Percentiles rank a stretch among this genome's conserved stretches.
phyloP scores from a whole-genome alignment of 2,888 invertebrate species.

The Coenonympha arcania region DNA sequence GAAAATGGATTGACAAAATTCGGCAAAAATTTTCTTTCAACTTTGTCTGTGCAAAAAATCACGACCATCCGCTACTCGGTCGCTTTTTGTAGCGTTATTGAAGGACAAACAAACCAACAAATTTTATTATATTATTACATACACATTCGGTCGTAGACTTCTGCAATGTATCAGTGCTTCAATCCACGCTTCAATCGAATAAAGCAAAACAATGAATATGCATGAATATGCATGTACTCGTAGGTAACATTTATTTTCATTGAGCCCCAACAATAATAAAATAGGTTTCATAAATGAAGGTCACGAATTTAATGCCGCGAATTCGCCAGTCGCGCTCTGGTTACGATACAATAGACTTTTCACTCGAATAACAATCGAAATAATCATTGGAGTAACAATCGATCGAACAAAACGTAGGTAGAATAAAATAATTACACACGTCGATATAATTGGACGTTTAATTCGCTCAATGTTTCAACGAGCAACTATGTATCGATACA shows the following conservation, averaged over 20 bases:
- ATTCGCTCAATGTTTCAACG: not conserved
- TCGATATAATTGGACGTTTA: not conserved
- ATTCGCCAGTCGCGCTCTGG: conserved; percentile 22
- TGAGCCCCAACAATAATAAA: not conserved
- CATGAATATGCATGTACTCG: not conserved
- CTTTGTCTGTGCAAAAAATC: too few relatives aligned
- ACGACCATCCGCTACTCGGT: too few relatives aligned
- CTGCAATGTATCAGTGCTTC: too few relatives aligned
- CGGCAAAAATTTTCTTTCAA: too few relatives aligned
- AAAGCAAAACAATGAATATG: too few relatives aligned
- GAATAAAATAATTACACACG: not conserved
- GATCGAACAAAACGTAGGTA: not conserved
- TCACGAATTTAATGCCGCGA: conserved; percentile 14
- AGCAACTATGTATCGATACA: not conserved
- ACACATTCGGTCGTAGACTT: too few relatives aligned
- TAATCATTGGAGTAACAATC: conserved; percentile 8
- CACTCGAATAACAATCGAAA: conserved; percentile 12
- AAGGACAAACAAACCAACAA: too few relatives aligned
- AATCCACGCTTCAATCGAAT: too few relatives aligned
- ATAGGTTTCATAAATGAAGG: conserved; percentile 18
- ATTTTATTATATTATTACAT: too few relatives aligned
- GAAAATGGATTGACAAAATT: too few relatives aligned
- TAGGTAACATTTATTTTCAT: not conserved
- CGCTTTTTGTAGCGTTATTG: too few relatives aligned
- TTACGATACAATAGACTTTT: conserved; percentile 23